Conservation (phyloP, 1,140 invertebrate species). For the Meloidogyne chitwoodi region DNA sequence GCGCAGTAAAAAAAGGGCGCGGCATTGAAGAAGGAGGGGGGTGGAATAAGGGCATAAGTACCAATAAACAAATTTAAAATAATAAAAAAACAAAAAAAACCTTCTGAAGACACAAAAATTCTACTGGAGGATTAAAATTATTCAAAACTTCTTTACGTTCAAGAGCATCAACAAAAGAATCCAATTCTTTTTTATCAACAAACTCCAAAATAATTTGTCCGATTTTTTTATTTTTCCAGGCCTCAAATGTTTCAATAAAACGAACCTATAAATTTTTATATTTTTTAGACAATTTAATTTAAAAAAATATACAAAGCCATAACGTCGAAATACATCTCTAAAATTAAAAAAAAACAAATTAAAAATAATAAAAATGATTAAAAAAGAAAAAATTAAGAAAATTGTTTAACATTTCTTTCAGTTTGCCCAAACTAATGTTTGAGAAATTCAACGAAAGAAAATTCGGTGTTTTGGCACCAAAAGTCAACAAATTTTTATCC, state of each 20-base stretch:
- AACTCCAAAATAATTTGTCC: constrained; percentile 17
- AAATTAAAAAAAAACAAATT: not conserved
- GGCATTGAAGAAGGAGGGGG: too few relatives aligned
- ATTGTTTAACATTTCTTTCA: too few relatives aligned
- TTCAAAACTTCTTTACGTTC: not conserved
- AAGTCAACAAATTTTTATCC: too few relatives aligned
- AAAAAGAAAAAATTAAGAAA: too few relatives aligned
- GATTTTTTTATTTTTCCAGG: not conserved
- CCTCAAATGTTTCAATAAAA: constrained; percentile 20
- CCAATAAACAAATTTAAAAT: not conserved
- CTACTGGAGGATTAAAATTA: constrained; percentile 5
- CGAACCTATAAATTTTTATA: not conserved
- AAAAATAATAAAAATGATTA: too few relatives aligned
- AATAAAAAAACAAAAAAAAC: not conserved
- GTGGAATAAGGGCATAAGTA: too few relatives aligned
- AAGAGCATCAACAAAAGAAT: not conserved
- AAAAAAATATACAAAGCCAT: not conserved
- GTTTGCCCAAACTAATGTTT: too few relatives aligned
- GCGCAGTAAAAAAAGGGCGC: too few relatives aligned
- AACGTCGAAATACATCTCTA: not conserved
- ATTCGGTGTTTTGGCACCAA: too few relatives aligned
- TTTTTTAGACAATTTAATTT: not conserved
- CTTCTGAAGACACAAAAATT: constrained; percentile 8
- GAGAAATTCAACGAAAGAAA: too few relatives aligned
- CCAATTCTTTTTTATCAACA: not conserved